Percentiles rank a stretch among this genome's conserved stretches.
Conservation (phyloP, 2,797 vertebrate genomes). For the Cirrhinus molitorella region DNA sequence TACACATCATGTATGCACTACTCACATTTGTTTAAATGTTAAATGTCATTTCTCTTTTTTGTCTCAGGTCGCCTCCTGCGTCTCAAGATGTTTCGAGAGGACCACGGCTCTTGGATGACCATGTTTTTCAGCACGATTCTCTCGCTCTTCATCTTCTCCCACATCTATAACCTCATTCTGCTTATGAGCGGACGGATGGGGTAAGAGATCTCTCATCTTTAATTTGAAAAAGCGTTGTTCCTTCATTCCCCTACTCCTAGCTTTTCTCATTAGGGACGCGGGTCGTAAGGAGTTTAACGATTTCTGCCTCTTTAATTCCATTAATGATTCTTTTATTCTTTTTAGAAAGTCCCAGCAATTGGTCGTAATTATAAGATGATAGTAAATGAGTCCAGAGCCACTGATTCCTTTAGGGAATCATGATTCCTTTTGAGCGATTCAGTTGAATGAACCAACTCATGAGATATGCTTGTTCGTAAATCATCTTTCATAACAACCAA, state of each 20-base stretch:
- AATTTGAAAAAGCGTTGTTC: too few relatives aligned
- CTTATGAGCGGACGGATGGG: constrained; percentile 92
- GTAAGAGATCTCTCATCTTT: constrained; percentile 76
- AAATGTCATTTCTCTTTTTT: not conserved
- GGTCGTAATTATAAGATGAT: not conserved
- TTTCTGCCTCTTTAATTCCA: not conserved
- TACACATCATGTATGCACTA: not conserved
- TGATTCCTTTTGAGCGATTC: not conserved
- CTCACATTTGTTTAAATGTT: not conserved
- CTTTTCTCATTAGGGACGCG: not conserved
- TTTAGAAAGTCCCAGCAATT: not conserved
- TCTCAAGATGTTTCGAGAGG: constrained; percentile 96
- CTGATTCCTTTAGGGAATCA: not conserved
- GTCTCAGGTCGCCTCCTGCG: constrained; percentile 90
- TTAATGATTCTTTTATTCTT: not conserved
- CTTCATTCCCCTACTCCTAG: not conserved
- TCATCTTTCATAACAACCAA: not conserved
- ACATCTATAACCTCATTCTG: constrained; percentile 95
- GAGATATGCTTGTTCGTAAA: not conserved
- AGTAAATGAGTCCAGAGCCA: not conserved
- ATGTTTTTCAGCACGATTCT: constrained; percentile 99
- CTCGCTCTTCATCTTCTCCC: constrained; percentile 97
- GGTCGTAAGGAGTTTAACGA: not conserved
- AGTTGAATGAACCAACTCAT: not conserved
- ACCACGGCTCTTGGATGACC: constrained; percentile 98